A percentile compares a stretch with the other conserved stretches of the same genome.
Conservation (phyloP, 2,113 vertebrate species). For the Megalops atlanticus region DNA sequence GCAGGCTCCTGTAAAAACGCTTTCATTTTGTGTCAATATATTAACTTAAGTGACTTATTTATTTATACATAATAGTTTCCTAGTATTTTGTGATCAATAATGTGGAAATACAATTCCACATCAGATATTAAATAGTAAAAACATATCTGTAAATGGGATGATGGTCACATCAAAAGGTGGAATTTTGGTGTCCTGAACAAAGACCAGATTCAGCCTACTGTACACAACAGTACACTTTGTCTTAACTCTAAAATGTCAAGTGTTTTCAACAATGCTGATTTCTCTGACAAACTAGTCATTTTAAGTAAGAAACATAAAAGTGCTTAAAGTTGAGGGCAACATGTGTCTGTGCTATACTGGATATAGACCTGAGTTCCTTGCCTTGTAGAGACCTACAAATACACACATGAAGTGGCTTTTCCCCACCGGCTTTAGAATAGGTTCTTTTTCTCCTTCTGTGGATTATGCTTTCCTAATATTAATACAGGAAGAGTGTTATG, state of each 20-base stretch:
- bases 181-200: not conserved
- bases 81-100: not conserved
- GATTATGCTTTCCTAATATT: constrained; percentile 3
- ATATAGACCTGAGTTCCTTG: not conserved
- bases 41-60: not conserved
- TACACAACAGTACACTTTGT: not conserved
- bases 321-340: not conserved
- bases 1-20: not conserved
- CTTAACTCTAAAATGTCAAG: not conserved
- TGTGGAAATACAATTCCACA: not conserved
- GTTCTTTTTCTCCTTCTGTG: not conserved
- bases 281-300: not conserved
- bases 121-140: not conserved
- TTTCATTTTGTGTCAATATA: not conserved
- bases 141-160: not conserved
- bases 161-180: not conserved
- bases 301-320: not conserved
- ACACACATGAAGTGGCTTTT: not conserved
- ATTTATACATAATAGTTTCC: not conserved
- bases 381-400: not conserved
- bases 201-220: not conserved
- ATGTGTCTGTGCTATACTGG: not conserved
- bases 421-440: not conserved
- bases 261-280: not conserved
- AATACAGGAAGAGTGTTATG: constrained; percentile 7